These are phyloP conservation scores for Diloba caeruleocephala DNA, from an alignment of 2,888 invertebrate species.

Conservation along the genomic window DNA sequence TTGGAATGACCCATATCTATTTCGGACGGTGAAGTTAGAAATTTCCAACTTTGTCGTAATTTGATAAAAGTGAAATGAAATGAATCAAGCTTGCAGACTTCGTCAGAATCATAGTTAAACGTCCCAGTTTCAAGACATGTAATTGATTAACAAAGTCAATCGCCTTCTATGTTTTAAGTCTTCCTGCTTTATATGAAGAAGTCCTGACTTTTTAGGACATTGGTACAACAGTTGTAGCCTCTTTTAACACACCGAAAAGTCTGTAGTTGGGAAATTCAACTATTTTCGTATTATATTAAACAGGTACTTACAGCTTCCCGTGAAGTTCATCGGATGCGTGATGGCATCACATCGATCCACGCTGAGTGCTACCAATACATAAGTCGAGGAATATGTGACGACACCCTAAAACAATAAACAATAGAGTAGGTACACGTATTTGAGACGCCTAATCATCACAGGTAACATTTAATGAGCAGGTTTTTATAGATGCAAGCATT, in stretches of 20 bases:
- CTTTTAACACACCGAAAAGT: too few relatives aligned
- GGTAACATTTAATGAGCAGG: too few relatives aligned
- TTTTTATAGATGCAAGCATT: too few relatives aligned
- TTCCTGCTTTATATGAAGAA: too few relatives aligned
- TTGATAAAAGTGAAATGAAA: slow-evolving; percentile 17
- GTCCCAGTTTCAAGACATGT: too few relatives aligned
- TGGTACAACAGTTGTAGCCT: too few relatives aligned
- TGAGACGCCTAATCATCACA: too few relatives aligned
- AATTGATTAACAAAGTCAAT: too few relatives aligned
- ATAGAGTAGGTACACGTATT: background rate
- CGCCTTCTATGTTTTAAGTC: too few relatives aligned
- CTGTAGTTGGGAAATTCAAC: too few relatives aligned
- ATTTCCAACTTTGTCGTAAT: slow-evolving; percentile 16
- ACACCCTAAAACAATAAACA: slow-evolving; percentile 86
- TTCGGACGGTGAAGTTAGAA: slow-evolving; percentile 3
- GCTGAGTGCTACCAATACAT: slow-evolving; percentile 96
- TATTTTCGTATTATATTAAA: too few relatives aligned
- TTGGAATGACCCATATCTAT: slow-evolving; percentile 8
- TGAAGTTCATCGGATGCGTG: slow-evolving; percentile 98
- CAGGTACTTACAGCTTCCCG: slow-evolving; percentile 97
- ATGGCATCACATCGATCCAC: slow-evolving; percentile 98
- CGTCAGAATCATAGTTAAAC: background rate
- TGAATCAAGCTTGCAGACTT: slow-evolving; percentile 2
- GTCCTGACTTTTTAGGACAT: too few relatives aligned
- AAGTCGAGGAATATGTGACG: slow-evolving; percentile 97